Evolutionary conservation across 1,140 invertebrate genomes (phyloP).

Genomic region (Macrotrachela quadricornifera): DNA sequence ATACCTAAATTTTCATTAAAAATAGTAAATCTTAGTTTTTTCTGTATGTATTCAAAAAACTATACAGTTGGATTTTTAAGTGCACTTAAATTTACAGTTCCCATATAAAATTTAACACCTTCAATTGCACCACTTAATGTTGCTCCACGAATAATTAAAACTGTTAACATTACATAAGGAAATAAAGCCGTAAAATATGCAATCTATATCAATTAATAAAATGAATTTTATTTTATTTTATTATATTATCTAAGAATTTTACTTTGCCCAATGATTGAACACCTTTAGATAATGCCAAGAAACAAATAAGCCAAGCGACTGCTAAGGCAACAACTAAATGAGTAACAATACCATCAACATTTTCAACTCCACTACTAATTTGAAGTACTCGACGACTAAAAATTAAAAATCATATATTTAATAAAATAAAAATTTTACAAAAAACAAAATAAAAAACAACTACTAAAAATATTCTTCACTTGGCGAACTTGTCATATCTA

Average conservation of each 20-base stretch:
- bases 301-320: constrained; percentile 24
- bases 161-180: constrained; percentile 58
- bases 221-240: background rate
- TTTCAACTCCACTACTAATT: constrained; percentile 1
- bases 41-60: background rate
- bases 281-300: constrained; percentile 18
- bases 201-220: background rate
- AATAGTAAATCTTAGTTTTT: too few species aligned
- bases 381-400: background rate
- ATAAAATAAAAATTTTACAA: background rate
- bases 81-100: background rate
- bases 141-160: constrained; percentile 54
- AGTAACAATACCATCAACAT: background rate
- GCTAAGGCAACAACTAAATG: constrained; percentile 11
- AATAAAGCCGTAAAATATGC: constrained; percentile 58
- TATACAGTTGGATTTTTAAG: background rate
- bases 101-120: constrained; percentile 44
- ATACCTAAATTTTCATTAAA: constrained; percentile 47
- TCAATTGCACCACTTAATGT: constrained; percentile 51
- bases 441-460: constrained; percentile 9
- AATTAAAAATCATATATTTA: background rate
- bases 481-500: constrained; percentile 27
- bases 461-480: constrained; percentile 22
- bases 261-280: constrained; percentile 28
- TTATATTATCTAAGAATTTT: too few species aligned